Conservation (phyloP, 2,113 vertebrate genomes). For the Manacus vitellinus region DNA sequence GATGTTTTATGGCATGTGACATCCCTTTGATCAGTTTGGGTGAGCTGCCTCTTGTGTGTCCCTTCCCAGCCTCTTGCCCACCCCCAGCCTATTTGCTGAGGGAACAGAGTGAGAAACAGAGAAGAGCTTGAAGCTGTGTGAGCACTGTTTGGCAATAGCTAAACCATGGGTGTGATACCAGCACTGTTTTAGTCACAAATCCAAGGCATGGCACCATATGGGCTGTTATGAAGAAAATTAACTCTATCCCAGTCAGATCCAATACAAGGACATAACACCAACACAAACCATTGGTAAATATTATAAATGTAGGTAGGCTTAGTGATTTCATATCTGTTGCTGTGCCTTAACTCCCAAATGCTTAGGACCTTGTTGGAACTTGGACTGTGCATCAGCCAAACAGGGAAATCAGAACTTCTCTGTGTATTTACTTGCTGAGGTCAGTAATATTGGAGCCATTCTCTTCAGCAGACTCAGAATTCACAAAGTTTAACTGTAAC, state of each 20-base stretch:
- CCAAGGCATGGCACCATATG: not conserved
- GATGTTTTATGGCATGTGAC: not conserved
- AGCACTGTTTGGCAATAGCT: not conserved
- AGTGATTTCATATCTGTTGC: not conserved
- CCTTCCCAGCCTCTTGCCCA: not conserved
- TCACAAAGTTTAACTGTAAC: not conserved
- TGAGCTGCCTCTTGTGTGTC: not conserved
- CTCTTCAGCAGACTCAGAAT: not conserved
- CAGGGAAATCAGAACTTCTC: not conserved
- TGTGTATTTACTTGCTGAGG: not conserved
- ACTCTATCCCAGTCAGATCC: not conserved
- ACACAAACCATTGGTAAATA: not conserved
- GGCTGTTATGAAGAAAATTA: not conserved
- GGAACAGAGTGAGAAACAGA: not conserved
- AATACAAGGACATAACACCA: not conserved
- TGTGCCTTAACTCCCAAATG: not conserved
- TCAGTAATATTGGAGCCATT: not conserved
- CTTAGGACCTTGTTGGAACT: not conserved
- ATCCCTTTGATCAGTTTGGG: accelerated
- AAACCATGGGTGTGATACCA: not conserved
- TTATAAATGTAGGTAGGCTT: not conserved
- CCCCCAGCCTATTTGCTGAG: not conserved
- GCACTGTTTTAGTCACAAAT: not conserved
- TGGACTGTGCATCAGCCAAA: not conserved
- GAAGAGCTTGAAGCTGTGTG: not conserved